Percentiles rank a stretch among this genome's conserved stretches.
Evolutionary conservation across 2,888 invertebrate genomes (phyloP).

Genomic region (Pelosia muscerda): DNA sequence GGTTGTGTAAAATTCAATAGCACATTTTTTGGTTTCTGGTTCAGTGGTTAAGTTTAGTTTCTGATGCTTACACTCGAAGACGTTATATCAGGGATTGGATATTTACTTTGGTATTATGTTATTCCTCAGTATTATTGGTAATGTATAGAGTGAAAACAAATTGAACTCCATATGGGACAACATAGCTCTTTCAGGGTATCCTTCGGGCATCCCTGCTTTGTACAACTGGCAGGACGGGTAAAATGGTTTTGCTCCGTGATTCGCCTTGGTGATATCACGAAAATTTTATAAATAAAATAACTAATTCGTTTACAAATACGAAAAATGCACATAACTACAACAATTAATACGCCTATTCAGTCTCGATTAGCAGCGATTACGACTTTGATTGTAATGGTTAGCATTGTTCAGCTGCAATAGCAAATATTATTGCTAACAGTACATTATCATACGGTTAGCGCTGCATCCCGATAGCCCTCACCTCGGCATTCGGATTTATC

Average conservation of each 20-base stretch:
- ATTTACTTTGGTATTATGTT: not conserved
- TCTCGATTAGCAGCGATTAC: too few relatives aligned
- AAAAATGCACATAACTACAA: too few relatives aligned
- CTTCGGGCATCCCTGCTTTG: too few relatives aligned
- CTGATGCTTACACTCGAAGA: not conserved
- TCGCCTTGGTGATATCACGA: too few relatives aligned
- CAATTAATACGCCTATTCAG: too few relatives aligned
- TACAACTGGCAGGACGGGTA: too few relatives aligned
- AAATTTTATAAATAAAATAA: too few relatives aligned
- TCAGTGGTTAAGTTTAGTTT: not conserved
- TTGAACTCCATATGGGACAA: not conserved
- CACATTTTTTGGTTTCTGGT: constrained; percentile 1
- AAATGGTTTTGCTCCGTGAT: too few relatives aligned
- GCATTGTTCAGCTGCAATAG: not conserved
- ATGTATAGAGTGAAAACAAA: not conserved
- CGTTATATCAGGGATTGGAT: not conserved
- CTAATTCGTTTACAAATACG: too few relatives aligned
- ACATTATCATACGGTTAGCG: too few relatives aligned
- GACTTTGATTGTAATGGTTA: not conserved
- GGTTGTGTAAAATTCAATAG: constrained; percentile 16
- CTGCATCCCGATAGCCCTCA: too few relatives aligned
- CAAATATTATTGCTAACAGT: not conserved
- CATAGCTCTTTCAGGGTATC: not conserved
- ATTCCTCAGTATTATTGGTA: not conserved
- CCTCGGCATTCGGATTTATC: too few relatives aligned